Evolutionary conservation across 2,888 invertebrate species (phyloP), one percentile per base, ranked within the genome.

Genomic region (Spodoptera littoralis): DNA sequence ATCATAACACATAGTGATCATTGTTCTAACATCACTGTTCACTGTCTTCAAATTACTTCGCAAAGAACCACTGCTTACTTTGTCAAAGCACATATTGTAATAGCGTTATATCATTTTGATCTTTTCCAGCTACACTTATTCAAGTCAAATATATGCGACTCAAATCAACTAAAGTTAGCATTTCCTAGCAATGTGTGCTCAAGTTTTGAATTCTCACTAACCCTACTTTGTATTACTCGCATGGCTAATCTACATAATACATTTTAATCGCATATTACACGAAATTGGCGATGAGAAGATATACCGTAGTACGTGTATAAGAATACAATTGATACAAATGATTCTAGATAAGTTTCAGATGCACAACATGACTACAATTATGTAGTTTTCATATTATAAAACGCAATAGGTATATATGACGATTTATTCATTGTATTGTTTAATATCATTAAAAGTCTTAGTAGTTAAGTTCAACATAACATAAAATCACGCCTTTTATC

Each of bases 131-230:
- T 24, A 48, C 44, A 69, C 18, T 18, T 50, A 47, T 70, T 58
- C 51, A 24, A 44, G 24, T 44, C 50, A 70, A 68, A 68, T 57
- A 18, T 57, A 48, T 57, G 50, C 49, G 57, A 30, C 42, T 66
- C 47, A 56, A 66, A 72, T 60, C 46, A 66, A 60, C 43, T 54
- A 42, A 49, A 53, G 60, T 70, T 47, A 44, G 46, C 24, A 72
- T 47, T 60, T 42, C 46, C 22, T 43, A 27, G 48, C 44, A 53
- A 41, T 22, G 49, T 50, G 41, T 45, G 41, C 65, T 65, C 45
- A 46, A 71, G 24, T 27, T 60, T 56, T 53, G 30, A 72, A 66
- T 72, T 60, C 60, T 57, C 50, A 51, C 73, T 66, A 60, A 72
- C 46, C 52, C 43, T 53, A 46, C 46, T 72, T 72, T 57, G 30